phyloP scores from a whole-genome alignment of 2,113 vertebrate genomes.

The Pteropus alecto region DNA sequence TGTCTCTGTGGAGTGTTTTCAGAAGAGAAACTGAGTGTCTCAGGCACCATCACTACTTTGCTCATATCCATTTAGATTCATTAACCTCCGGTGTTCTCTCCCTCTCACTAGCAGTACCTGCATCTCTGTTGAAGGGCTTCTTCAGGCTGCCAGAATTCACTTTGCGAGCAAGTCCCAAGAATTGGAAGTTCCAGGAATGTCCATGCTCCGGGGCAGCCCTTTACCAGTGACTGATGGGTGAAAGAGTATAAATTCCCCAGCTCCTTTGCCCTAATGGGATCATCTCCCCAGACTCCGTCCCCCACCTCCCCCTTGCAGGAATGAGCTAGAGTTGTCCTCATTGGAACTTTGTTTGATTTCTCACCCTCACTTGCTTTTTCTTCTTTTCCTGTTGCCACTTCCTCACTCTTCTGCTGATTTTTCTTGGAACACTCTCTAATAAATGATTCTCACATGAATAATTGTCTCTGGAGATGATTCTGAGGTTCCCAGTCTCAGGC shows the following conservation, averaged over 20 bases:
- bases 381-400: background rate
- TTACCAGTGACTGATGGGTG: background rate
- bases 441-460: background rate
- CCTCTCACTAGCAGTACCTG: too few relatives aligned
- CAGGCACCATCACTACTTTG: rapidly evolving
- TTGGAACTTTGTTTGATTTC: background rate
- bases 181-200: background rate
- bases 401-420: background rate
- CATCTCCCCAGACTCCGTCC: background rate
- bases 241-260: too few relatives aligned
- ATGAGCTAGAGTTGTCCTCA: background rate
- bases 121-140: background rate
- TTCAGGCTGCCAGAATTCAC: background rate
- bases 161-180: background rate
- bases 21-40: rapidly evolving
- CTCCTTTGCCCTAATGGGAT: rapidly evolving
- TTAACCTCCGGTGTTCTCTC: background rate
- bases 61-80: rapidly evolving
- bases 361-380: background rate
- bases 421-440: background rate
- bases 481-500: background rate
- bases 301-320: background rate
- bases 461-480: background rate
- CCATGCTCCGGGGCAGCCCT: background rate
- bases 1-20: rapidly evolving